Evolutionary conservation across 2,797 vertebrate species (phyloP), one percentile per base, ranked within the genome.

Genomic region (Alfaro cultratus): DNA sequence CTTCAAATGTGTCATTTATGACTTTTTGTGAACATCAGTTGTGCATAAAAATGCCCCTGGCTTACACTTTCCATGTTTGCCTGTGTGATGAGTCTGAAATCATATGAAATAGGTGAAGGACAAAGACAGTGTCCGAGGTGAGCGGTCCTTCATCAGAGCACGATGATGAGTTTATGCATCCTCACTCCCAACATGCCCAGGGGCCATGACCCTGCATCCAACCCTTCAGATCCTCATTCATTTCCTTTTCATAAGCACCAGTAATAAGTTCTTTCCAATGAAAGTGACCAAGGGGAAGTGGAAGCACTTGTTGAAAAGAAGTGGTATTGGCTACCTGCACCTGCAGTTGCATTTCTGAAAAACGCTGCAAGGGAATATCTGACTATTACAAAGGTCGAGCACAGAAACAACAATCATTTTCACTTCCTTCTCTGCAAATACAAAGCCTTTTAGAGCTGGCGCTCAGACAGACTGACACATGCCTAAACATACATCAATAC

Each of bases 201-300:
- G 92, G 93, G 95, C 95, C 95, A 89, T 92, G 96, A 97, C 96
- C 96, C 92, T 95, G 86, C 89, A 96, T 95, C 95, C 94, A 94
- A 93, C 93, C 93, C 95, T 94, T 96, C 95, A 95, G 93, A 78
- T 95, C 96, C 95, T 95, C 96, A 96, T 97, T 97, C 97, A 97
- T 97, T 97, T 97, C 96, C 97, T 96, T 97, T 96, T 96, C 95
- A 96, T 96, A 94, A 94, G 96, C 95, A 94, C 93, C 92, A 95
- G 94, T 97, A 97, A 97, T 97, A 96, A 97, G 95, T 94, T 95
- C 89, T 94, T 95, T 88, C 94, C 95, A 95, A 34, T 89, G 88
- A 93, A 88, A 86, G 84, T 75, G 49, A 84, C 75, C 73, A 70
- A 76, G 62, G 82, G 79, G 71, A 88, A 76, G 73, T 80, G 75